These are phyloP conservation scores for Lophura nycthemera DNA, from an alignment of 2,113 vertebrate species.

Conservation along the genomic window DNA sequence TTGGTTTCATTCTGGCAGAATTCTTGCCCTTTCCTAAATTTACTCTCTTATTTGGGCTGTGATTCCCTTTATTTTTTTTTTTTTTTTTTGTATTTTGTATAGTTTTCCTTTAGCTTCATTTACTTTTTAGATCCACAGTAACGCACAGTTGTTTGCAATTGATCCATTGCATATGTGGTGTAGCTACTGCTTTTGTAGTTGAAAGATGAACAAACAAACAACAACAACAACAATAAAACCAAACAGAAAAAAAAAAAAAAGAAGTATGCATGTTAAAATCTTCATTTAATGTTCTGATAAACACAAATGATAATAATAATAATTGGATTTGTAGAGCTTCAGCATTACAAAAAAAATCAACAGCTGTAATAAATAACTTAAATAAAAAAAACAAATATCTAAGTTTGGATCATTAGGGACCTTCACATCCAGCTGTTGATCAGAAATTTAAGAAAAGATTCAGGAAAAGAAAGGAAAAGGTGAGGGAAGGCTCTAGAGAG, in stretches of 20 bases:
- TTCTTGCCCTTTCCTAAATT: not conserved
- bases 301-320: not conserved
- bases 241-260: not conserved
- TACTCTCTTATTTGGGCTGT: not conserved
- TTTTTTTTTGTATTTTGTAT: not conserved
- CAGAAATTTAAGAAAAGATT: not conserved
- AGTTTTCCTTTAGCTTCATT: not conserved
- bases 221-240: not conserved
- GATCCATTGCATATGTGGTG: not conserved
- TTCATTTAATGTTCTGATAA: not conserved
- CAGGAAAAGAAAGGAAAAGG: not conserved
- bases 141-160: not conserved
- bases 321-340: not conserved
- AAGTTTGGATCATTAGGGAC: not conserved
- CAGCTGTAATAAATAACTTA: not conserved
- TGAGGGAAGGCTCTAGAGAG: rapidly evolving
- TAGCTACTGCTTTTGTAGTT: not conserved
- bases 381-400: not conserved
- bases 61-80: not conserved
- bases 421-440: not conserved
- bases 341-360: not conserved
- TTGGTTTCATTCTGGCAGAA: not conserved
- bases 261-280: not conserved
- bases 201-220: not conserved
- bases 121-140: not conserved